Conservation (phyloP, 2,888 invertebrate genomes). For the Reticulitermes lucifugus region DNA sequence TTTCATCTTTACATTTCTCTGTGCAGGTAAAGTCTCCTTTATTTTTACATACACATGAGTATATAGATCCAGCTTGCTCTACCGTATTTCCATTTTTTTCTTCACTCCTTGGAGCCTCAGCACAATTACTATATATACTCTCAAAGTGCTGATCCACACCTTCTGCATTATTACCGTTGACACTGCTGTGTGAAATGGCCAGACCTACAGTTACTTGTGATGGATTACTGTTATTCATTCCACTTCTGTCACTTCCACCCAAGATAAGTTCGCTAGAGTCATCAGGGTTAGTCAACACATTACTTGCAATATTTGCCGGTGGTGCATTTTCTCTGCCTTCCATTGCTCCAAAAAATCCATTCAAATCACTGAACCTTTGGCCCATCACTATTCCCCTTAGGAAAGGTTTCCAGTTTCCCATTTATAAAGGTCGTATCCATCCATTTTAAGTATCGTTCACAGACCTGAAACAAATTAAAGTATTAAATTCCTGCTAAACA, state of each 20-base stretch:
- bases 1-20: conserved; percentile 35
- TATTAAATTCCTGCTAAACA: neutral
- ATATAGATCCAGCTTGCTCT: neutral
- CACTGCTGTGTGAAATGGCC: neutral
- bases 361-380: conserved; percentile 57
- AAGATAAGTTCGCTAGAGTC: conserved; percentile 20
- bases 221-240: neutral
- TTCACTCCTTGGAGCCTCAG: conserved; percentile 43
- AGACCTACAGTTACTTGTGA: neutral
- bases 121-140: conserved; percentile 54
- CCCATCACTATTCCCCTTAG: conserved; percentile 54
- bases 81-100: conserved; percentile 51
- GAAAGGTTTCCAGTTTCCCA: conserved; percentile 17
- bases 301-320: conserved; percentile 52
- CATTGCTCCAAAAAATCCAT: conserved; percentile 56
- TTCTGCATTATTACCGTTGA: conserved; percentile 51
- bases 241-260: neutral
- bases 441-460: conserved; percentile 8
- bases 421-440: neutral
- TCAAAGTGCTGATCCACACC: conserved; percentile 56
- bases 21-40: neutral
- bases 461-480: conserved; percentile 23
- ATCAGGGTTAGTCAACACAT: conserved; percentile 46
- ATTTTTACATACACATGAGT: conserved; percentile 40
- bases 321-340: conserved; percentile 55